A percentile compares a stretch with the other conserved stretches of the same genome.
These are phyloP conservation scores for Acrocephalus arundinaceus DNA, from an alignment of 2,113 vertebrate species.

Conservation along the genomic window DNA sequence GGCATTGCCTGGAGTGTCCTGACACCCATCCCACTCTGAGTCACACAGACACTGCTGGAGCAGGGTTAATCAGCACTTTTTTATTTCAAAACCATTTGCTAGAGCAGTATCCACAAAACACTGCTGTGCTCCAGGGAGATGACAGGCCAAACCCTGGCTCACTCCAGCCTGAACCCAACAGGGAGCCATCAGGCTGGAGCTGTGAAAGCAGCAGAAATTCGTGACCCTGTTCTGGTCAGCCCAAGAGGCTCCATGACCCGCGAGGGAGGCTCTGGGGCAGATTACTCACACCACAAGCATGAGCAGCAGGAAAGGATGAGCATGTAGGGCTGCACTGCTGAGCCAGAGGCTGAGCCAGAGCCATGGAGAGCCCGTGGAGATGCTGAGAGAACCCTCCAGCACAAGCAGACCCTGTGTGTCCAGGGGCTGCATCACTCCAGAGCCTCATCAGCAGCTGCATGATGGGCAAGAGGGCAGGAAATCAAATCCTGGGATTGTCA, in stretches of 20 bases:
- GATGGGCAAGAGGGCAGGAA: not conserved
- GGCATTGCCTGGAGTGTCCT: not conserved
- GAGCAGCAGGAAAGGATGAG: not conserved
- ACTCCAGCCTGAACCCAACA: not conserved
- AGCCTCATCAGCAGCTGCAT: not conserved
- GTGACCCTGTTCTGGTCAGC: not conserved
- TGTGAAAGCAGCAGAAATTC: not conserved
- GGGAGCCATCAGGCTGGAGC: not conserved
- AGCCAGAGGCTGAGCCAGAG: not conserved
- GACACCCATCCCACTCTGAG: not conserved
- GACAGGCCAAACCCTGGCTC: not conserved
- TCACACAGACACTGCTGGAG: not conserved
- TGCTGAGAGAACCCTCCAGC: not conserved
- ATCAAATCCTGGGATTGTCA: not conserved
- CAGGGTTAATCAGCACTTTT: not conserved
- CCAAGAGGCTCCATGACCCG: not conserved
- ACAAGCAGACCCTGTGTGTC: accelerated
- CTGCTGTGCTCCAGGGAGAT: not conserved
- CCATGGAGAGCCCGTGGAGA: not conserved
- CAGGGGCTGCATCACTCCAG: not conserved
- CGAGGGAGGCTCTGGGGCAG: not conserved
- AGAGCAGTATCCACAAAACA: not conserved
- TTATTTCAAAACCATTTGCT: not conserved
- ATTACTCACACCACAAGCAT: slow-evolving; percentile 13
- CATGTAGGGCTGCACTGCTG: not conserved